Evolutionary conservation across 2,113 vertebrate genomes (phyloP).

Genomic region (Bucco capensis): DNA sequence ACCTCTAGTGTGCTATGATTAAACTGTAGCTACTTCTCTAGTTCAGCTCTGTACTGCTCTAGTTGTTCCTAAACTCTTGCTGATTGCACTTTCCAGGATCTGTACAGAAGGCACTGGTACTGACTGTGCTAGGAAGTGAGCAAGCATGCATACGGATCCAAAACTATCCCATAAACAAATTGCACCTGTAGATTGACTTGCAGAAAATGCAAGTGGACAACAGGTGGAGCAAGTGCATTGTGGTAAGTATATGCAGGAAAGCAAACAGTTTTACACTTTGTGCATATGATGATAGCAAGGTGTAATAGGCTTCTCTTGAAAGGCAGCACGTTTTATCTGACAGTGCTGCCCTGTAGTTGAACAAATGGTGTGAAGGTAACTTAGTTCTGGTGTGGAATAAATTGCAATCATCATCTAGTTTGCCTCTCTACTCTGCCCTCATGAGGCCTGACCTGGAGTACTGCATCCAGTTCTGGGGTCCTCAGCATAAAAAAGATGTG

Average conservation of each 20-base stretch:
- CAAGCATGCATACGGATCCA: background rate
- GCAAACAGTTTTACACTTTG: fast-evolving
- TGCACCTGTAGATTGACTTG: background rate
- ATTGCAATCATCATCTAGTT: background rate
- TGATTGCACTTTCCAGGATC: background rate
- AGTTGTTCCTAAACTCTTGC: background rate
- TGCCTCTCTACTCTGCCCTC: no score
- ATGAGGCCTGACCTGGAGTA: no score
- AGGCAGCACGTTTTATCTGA: background rate
- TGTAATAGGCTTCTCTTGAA: background rate
- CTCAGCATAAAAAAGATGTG: no score
- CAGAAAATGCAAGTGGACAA: constrained; percentile 5
- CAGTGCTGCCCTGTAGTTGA: background rate
- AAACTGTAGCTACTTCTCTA: background rate
- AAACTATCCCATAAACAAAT: background rate
- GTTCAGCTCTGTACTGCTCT: background rate
- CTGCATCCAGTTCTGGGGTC: no score
- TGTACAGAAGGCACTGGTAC: background rate
- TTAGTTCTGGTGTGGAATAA: background rate
- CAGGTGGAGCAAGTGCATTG: constrained; percentile 31
- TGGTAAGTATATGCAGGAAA: background rate
- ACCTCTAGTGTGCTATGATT: background rate
- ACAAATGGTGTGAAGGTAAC: background rate
- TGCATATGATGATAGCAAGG: fast-evolving
- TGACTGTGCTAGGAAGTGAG: background rate